Evolutionary conservation across 2,888 invertebrate species (phyloP), one percentile per base, ranked within the genome.

Genomic region (Autographa gamma): DNA sequence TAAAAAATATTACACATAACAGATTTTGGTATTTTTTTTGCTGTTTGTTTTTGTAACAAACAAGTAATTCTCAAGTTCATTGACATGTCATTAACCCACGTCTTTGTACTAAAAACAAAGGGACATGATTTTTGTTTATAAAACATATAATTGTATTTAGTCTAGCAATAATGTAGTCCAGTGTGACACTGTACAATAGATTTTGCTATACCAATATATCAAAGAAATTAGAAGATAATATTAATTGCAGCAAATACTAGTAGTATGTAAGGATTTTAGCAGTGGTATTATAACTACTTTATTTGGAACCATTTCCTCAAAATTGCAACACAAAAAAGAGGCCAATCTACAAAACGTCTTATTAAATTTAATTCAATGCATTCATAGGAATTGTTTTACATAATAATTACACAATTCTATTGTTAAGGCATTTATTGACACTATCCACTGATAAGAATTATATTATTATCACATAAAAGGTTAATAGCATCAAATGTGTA

Each of bases 21-120:
- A 54, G 19, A 54, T 54, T 54, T 18, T 11, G 19, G 2, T 74
- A 41, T 69, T 74, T 80, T n/a, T 66, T 66, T 32, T 63, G 48
- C 52, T 71, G 25, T 62, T 70, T 66, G 32, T 31, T 73, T 60
- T n/a, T n/a, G n/a, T n/a, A n/a, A 62, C 67, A 83, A 72, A 71
- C 14, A 70, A 73, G 71, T 32, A 74, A 70, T 52, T 60, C 32
- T 59, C 56, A 80, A 86, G 89, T 86, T 90, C 89, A 88, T 72
- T 73, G 84, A 86, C 89, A 89, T 88, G 90, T 88, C 87, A 76
- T 86, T 89, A 86, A 88, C 88, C 89, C 80, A 82, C 63, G 79
- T 79, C 73, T 75, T 76, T 67, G 70, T 69, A 64, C 4, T 25
- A 54, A 61, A 73, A 71, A 78, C 71, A 70, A 77, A 77, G 63